Percentiles rank a stretch among this genome's conserved stretches.
phyloP scores from a whole-genome alignment of 2,797 vertebrate genomes.

The Buphagus erythrorhynchus region DNA sequence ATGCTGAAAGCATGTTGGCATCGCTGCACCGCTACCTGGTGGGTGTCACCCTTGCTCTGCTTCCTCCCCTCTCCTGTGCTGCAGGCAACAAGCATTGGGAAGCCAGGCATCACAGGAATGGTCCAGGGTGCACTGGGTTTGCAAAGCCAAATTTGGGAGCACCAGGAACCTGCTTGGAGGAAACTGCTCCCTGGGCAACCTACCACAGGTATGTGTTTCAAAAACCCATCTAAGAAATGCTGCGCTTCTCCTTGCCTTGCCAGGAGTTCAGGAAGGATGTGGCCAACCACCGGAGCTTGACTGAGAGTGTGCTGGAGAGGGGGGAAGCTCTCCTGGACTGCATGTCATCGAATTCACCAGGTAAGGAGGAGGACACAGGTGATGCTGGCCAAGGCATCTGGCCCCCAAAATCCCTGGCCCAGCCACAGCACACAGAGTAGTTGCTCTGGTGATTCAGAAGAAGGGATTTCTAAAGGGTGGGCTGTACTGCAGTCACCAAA shows the following conservation, averaged over 20 bases:
- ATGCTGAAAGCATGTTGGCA: conserved; percentile 74
- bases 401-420: neutral
- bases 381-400: neutral
- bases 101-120: neutral
- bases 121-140: neutral
- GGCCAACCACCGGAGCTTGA: conserved; percentile 82
- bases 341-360: conserved; percentile 84
- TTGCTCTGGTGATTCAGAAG: neutral
- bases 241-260: neutral
- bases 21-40: conserved; percentile 88
- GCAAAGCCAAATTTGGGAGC: neutral
- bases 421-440: fast-evolving
- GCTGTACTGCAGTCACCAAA: neutral
- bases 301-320: conserved; percentile 81
- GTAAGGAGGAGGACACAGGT: conserved; percentile 65
- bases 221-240: fast-evolving
- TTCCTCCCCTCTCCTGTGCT: neutral
- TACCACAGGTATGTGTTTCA: neutral
- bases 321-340: conserved; percentile 87
- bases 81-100: neutral
- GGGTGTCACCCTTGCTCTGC: neutral
- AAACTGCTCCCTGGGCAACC: neutral
- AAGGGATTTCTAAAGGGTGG: neutral
- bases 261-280: conserved; percentile 90
- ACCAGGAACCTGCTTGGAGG: neutral